Conservation (phyloP, 2,797 vertebrate species). For the Psittacula echo region DNA sequence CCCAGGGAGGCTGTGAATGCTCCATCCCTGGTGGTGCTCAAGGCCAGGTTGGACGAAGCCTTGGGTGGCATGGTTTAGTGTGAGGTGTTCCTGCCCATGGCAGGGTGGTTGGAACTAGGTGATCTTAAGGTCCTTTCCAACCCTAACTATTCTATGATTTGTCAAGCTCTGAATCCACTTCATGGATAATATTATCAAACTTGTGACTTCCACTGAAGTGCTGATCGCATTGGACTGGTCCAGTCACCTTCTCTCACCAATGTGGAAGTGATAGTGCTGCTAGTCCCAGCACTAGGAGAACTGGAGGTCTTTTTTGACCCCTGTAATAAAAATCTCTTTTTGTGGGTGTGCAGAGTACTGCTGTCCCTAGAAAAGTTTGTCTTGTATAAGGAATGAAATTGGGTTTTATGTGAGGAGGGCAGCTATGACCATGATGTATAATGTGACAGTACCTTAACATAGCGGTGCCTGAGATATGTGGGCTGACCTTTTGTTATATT, state of each 20-base stretch:
- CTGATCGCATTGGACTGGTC: not conserved
- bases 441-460: not conserved
- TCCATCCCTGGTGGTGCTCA: no score
- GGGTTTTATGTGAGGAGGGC: not conserved
- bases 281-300: not conserved
- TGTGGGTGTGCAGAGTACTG: accelerated
- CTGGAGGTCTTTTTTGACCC: accelerated
- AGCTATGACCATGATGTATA: not conserved
- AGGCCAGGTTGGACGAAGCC: no score
- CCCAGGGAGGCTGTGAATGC: no score
- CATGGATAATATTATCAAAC: accelerated
- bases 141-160: no score
- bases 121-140: no score
- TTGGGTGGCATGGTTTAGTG: no score
- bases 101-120: no score
- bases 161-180: not conserved
- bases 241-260: not conserved
- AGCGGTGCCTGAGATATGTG: not conserved
- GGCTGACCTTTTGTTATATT: not conserved
- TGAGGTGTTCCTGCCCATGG: no score
- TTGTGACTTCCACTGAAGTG: not conserved
- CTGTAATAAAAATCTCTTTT: not conserved
- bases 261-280: not conserved
- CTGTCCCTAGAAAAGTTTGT: not conserved
- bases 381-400: not conserved